phyloP scores from a whole-genome alignment of 2,888 invertebrate genomes.

The Crossocerus cetratus region DNA sequence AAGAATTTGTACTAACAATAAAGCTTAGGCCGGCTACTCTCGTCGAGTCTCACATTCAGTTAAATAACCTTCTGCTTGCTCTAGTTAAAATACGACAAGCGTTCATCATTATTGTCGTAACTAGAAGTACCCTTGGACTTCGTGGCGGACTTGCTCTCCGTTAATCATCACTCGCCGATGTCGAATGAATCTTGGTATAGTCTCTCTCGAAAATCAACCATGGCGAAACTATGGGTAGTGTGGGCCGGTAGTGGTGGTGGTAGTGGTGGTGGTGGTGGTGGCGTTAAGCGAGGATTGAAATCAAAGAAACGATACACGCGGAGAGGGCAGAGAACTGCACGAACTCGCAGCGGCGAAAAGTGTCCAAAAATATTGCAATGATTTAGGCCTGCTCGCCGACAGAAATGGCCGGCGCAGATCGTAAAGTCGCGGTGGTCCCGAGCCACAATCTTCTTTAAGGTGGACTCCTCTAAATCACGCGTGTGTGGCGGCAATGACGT shows the following conservation, averaged over 20 bases:
- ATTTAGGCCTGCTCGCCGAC: not conserved
- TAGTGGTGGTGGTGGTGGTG: no score
- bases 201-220: not conserved
- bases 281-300: no score
- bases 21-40: slow-evolving; percentile 57
- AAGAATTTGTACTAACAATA: slow-evolving; percentile 57
- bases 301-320: no score
- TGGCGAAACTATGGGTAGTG: no score
- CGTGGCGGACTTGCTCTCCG: slow-evolving; percentile 25
- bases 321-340: no score
- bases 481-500: slow-evolving; percentile 63
- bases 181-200: not conserved
- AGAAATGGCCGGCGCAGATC: slow-evolving; percentile 19
- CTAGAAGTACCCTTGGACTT: slow-evolving; percentile 57
- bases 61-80: slow-evolving; percentile 8
- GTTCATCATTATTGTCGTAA: slow-evolving; percentile 57
- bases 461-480: slow-evolving; percentile 62
- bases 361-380: no score
- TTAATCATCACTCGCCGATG: not conserved
- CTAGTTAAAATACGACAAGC: slow-evolving; percentile 30
- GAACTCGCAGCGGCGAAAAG: no score
- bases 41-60: slow-evolving; percentile 13
- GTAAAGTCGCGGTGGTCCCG: slow-evolving; percentile 47
- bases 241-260: no score
- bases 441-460: slow-evolving; percentile 29